Percentiles rank a stretch among this genome's conserved stretches.
These are phyloP conservation scores for Dolichoris vasculosae DNA, from an alignment of 1,140 invertebrate genomes.

Conservation along the genomic window DNA sequence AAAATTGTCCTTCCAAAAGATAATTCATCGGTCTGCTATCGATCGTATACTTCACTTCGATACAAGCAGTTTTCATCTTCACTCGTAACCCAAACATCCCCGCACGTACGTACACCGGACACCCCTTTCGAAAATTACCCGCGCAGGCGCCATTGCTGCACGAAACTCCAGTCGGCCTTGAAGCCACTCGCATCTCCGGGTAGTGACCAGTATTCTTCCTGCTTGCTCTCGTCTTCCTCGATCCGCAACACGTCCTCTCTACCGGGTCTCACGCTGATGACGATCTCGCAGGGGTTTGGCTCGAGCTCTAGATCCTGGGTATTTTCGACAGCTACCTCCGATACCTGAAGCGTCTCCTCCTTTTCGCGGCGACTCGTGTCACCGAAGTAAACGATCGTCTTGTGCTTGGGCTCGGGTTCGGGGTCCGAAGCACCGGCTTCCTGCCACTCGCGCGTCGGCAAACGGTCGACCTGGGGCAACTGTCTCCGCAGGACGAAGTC, in stretches of 20 bases:
- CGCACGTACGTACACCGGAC: too few species aligned
- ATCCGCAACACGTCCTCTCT: slow-evolving; percentile 71
- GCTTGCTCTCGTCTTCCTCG: slow-evolving; percentile 73
- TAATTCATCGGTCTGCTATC: too few species aligned
- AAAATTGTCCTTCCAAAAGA: too few species aligned
- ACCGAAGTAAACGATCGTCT: slow-evolving; percentile 82
- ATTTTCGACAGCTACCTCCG: slow-evolving; percentile 43
- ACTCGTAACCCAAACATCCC: too few species aligned
- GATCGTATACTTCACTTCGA: too few species aligned
- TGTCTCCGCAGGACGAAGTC: slow-evolving; percentile 78
- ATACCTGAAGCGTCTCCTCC: not conserved
- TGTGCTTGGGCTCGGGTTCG: slow-evolving; percentile 74
- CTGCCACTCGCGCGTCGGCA: slow-evolving; percentile 74
- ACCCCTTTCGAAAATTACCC: slow-evolving; percentile 73
- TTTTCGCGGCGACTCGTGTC: slow-evolving; percentile 68
- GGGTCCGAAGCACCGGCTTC: slow-evolving; percentile 76
- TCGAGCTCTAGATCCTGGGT: slow-evolving; percentile 61
- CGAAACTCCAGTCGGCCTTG: slow-evolving; percentile 81
- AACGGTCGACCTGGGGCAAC: slow-evolving; percentile 73
- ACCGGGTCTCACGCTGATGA: slow-evolving; percentile 73
- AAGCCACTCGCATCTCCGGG: slow-evolving; percentile 70
- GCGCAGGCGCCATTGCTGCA: slow-evolving; percentile 81
- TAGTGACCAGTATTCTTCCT: slow-evolving; percentile 71
- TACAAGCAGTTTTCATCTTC: too few species aligned
- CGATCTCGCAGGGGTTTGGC: slow-evolving; percentile 70